Conservation (phyloP, 2,797 vertebrate genomes). For the Halcyon badia region DNA sequence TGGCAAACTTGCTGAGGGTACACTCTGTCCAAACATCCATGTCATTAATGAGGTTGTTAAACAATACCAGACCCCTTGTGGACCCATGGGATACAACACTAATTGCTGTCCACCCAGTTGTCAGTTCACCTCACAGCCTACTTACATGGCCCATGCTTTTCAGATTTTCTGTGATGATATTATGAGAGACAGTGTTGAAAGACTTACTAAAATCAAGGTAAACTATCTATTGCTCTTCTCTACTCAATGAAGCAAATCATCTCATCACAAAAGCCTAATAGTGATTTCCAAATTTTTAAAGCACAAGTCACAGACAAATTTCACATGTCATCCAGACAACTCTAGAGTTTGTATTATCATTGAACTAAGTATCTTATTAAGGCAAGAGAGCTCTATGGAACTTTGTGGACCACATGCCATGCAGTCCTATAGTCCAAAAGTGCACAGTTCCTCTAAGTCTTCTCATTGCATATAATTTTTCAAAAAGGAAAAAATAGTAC, state of each 20-base stretch:
- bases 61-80: neutral
- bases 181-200: neutral
- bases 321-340: neutral
- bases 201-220: neutral
- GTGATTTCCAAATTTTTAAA: neutral
- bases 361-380: neutral
- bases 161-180: neutral
- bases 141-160: neutral
- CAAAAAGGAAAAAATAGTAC: neutral
- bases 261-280: neutral
- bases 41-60: neutral
- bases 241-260: too few relatives aligned
- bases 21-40: neutral
- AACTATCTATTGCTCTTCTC: neutral
- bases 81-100: neutral
- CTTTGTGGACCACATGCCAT: neutral
- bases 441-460: neutral
- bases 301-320: neutral
- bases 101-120: neutral
- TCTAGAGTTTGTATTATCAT: neutral
- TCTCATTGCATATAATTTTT: neutral
- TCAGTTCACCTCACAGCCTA: neutral
- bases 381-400: neutral
- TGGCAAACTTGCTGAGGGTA: neutral
- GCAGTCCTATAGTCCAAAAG: neutral